These are phyloP conservation scores for Sialia sialis DNA, from an alignment of 2,113 vertebrate genomes.

Conservation along the genomic window DNA sequence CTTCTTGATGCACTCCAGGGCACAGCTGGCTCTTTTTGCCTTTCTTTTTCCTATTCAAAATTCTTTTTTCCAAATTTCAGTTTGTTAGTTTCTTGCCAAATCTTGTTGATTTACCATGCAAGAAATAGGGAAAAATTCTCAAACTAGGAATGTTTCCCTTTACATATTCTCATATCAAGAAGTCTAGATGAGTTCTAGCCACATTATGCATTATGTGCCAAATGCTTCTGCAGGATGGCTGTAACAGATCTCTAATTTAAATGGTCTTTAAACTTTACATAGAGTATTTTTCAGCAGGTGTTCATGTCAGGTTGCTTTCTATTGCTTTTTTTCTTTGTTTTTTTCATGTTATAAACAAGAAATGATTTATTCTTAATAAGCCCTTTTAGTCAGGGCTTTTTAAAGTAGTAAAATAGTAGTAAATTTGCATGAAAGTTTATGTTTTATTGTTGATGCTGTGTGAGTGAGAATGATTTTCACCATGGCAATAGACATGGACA, in stretches of 20 bases:
- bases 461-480: not conserved
- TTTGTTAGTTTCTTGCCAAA: not conserved
- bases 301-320: not conserved
- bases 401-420: too few relatives aligned
- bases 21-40: not conserved
- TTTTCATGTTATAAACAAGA: not conserved
- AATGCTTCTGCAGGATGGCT: not conserved
- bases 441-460: not conserved
- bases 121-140: not conserved
- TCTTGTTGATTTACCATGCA: not conserved
- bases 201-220: not conserved
- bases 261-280: not conserved
- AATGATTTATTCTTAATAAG: not conserved
- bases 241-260: not conserved
- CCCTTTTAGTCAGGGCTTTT: not conserved
- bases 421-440: not conserved
- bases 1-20: not conserved
- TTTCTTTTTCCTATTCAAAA: not conserved
- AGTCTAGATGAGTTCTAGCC: not conserved
- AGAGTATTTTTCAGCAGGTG: not conserved
- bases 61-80: accelerated
- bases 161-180: not conserved
- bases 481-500: not conserved
- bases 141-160: not conserved
- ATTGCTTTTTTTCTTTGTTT: not conserved